These are phyloP conservation scores for Avahi laniger DNA, from an alignment of 2,797 vertebrate species.

Conservation along the genomic window DNA sequence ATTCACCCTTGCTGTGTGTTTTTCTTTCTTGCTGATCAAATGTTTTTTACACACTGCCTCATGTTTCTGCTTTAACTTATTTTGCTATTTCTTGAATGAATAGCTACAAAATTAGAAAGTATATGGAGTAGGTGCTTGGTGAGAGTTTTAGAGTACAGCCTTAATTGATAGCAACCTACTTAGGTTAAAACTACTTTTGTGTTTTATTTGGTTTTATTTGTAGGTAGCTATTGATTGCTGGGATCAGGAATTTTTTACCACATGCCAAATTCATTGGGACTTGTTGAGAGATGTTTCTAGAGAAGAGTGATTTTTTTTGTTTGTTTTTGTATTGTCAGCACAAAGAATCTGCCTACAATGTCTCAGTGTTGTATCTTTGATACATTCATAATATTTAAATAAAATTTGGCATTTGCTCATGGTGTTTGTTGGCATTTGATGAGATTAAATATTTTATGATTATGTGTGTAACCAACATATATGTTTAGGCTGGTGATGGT, in stretches of 20 bases:
- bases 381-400: conserved; percentile 22
- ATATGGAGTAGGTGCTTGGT: neutral
- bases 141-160: conserved; percentile 12
- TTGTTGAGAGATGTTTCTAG: conserved; percentile 34
- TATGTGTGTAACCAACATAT: neutral
- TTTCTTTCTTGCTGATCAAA: conserved; percentile 43
- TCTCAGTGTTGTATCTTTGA: neutral
- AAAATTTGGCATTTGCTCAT: conserved; percentile 10
- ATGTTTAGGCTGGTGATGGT: neutral
- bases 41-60: neutral
- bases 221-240: conserved; percentile 7
- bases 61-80: conserved; percentile 41
- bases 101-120: conserved; percentile 43
- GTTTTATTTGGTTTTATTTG: conserved; percentile 39
- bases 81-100: conserved; percentile 42
- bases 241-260: neutral
- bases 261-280: neutral
- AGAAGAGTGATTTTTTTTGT: neutral
- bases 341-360: neutral
- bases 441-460: conserved; percentile 9
- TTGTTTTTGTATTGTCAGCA: neutral
- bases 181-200: conserved; percentile 36
- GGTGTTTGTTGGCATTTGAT: neutral
- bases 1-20: neutral
- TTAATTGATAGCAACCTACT: neutral